Percentiles rank a stretch among this genome's conserved stretches.
These are phyloP conservation scores for Epistrophe eligans DNA, from an alignment of 2,888 invertebrate genomes.

Conservation along the genomic window DNA sequence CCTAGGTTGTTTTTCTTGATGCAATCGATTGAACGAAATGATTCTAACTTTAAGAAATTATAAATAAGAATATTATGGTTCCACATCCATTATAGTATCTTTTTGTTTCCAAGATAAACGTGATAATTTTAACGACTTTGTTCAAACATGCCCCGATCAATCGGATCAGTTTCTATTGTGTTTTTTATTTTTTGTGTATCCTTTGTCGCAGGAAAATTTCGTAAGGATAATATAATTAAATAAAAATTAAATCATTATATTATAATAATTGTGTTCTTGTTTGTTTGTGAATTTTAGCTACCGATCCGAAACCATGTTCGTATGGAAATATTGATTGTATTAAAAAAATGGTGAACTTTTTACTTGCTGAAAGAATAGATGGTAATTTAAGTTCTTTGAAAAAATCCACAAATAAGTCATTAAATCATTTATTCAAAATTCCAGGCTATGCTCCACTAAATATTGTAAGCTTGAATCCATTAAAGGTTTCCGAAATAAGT, in stretches of 20 bases:
- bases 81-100: background rate
- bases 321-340: conserved; percentile 73
- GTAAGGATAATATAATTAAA: background rate
- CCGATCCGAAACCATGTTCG: conserved; percentile 70
- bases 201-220: background rate
- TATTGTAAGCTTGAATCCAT: conserved; percentile 71
- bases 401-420: background rate
- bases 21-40: background rate
- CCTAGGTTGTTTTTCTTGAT: background rate
- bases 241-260: background rate
- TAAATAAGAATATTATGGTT: background rate
- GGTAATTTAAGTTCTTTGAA: conserved; percentile 26
- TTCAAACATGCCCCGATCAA: background rate
- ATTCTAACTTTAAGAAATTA: background rate
- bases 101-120: background rate
- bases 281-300: conserved; percentile 45
- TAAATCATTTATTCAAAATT: background rate
- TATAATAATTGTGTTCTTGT: background rate
- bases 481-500: conserved; percentile 61
- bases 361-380: conserved; percentile 35
- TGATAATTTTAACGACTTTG: background rate
- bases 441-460: conserved; percentile 72
- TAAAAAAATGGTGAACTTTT: conserved; percentile 56
- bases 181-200: background rate
- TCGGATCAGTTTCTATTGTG: background rate